phyloP scores from a whole-genome alignment of 2,888 invertebrate genomes.

The Himalopsyche tibetana region DNA sequence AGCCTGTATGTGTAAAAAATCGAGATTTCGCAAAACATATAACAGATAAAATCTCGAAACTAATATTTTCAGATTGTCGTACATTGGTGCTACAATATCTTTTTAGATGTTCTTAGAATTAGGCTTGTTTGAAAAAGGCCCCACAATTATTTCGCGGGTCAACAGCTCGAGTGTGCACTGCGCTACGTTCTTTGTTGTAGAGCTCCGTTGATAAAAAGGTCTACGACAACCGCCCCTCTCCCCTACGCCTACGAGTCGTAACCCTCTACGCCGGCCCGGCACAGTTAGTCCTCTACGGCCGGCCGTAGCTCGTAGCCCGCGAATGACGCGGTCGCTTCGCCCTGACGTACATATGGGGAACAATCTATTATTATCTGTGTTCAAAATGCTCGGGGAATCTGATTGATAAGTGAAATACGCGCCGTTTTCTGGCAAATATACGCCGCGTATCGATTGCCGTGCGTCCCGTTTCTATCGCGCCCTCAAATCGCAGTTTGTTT shows the following conservation, averaged over 20 bases:
- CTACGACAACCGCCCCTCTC: background rate
- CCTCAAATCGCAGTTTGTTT: background rate
- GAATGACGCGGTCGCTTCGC: background rate
- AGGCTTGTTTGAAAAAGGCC: too few relatives aligned
- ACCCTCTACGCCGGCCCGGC: conserved; percentile 41
- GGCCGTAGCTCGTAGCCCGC: conserved; percentile 46
- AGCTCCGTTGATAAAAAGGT: background rate
- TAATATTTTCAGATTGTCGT: too few relatives aligned
- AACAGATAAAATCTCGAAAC: too few relatives aligned
- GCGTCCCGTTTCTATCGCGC: background rate
- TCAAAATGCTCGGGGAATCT: background rate
- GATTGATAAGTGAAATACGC: conserved; percentile 27
- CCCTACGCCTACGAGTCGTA: conserved; percentile 1
- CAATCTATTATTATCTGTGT: conserved; percentile 15
- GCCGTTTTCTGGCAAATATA: background rate
- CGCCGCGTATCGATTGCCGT: background rate
- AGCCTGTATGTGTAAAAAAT: too few relatives aligned
- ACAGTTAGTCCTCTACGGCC: conserved; percentile 31
- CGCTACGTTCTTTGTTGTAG: background rate
- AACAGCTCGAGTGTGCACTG: background rate
- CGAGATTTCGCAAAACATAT: too few relatives aligned
- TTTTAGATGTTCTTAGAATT: too few relatives aligned
- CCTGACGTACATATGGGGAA: conserved; percentile 28
- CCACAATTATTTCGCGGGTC: too few relatives aligned
- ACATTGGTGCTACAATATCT: too few relatives aligned